Base-by-base conservation (phyloP, 2,113 vertebrate genomes). In the Dinomys branickii region DNA sequence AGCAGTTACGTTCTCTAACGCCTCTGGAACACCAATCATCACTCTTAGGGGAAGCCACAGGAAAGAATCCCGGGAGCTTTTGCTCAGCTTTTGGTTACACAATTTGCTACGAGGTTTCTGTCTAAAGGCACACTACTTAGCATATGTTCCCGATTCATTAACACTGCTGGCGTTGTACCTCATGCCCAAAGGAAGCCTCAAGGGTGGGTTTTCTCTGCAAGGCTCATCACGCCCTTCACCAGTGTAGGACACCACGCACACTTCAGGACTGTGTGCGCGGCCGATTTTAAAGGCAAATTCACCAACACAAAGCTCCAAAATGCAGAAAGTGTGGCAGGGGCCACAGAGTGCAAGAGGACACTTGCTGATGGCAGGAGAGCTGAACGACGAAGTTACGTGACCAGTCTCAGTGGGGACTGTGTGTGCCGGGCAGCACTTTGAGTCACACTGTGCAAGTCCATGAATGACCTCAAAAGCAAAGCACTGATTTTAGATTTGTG, bases 1-100 rank as follows among this genome's bases (percentile, higher is more conserved):
- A 35, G 63, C 11, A n/a, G 38, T 75, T 80, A 80, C 1, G 4
- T 52, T 77, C 67, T 84, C 54, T 30, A 8, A 35, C 22, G 61
- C 65, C 12, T 47, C 5, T 2, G 0, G 0, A 13, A 69, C 69
- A 33, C 4, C 35, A 44, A 78, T 12, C 6, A 35, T 2, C 33
- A 56, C 41, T 67, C 35, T 22, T 26, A 13, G 33, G 16, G 47
- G 9, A 86, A 52, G 44, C 7, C 16, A 4, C 44, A 47, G 14
- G 13, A 22, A 26, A 67, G 73, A 35, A 20, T 50, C 24, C 89
- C 28, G 20, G 3, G 38, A 73, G 22, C 9, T 44, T 73, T 73
- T 41, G 71, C 71, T 41, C 20, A 5, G 3, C 3, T 24, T 12
- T 73, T 41, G 71, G 71, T 44, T 44, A 12, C 22, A 41, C 26